These are phyloP conservation scores for Acleris literana DNA, from an alignment of 2,888 invertebrate genomes.

Conservation along the genomic window DNA sequence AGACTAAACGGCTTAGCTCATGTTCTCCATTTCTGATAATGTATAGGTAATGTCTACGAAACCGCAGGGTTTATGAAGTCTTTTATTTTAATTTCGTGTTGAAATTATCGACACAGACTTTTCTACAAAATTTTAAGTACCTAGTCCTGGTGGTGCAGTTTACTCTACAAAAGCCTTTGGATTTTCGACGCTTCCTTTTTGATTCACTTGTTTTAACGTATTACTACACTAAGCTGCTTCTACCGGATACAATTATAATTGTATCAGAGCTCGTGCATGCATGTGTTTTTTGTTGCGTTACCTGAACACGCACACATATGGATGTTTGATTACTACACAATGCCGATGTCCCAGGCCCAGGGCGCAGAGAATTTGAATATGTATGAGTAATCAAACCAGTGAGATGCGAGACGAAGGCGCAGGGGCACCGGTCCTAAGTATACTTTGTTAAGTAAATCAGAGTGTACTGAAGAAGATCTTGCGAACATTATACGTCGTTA, in stretches of 20 bases:
- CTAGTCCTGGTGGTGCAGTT: too few relatives aligned
- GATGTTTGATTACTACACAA: conserved; percentile 53
- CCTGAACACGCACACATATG: conserved; percentile 14
- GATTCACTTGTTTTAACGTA: background rate
- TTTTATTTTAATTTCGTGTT: too few relatives aligned
- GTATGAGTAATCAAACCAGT: conserved; percentile 64
- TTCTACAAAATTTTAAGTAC: too few relatives aligned
- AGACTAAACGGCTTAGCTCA: too few relatives aligned
- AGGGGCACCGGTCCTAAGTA: conserved; percentile 27
- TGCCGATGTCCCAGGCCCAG: conserved; percentile 38
- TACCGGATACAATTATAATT: background rate
- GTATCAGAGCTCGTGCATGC: background rate
- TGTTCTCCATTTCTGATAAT: too few relatives aligned
- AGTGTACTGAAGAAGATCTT: conserved; percentile 27
- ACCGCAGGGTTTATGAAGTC: too few relatives aligned
- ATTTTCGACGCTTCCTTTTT: too few relatives aligned
- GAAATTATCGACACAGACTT: too few relatives aligned
- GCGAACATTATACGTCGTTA: conserved; percentile 17
- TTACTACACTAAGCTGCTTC: background rate
- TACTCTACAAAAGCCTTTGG: too few relatives aligned
- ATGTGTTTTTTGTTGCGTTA: conserved; percentile 6
- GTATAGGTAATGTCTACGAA: too few relatives aligned
- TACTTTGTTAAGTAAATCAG: conserved; percentile 32
- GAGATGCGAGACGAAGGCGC: conserved; percentile 49
- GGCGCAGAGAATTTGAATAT: conserved; percentile 60